Conservation (phyloP, 2,888 invertebrate species). For the Drosophila anceps region DNA sequence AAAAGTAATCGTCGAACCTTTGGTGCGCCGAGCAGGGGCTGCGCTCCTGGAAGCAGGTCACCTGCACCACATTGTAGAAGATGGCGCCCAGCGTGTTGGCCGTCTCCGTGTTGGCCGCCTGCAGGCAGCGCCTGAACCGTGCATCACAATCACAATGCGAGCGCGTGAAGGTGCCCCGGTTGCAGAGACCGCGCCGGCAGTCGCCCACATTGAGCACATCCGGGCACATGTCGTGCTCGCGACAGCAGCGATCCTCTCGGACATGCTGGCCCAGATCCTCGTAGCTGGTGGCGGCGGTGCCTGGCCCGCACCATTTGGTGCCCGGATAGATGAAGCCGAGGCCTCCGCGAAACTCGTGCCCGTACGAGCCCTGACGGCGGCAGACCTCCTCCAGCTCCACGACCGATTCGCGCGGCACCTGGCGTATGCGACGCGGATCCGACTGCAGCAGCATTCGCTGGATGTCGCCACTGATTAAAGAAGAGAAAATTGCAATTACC, state of each 20-base stretch:
- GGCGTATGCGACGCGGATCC: conserved; percentile 87
- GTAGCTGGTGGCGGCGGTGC: conserved; percentile 88
- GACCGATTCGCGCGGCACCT: conserved; percentile 88
- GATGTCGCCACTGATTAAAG: conserved; percentile 86
- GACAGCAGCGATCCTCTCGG: conserved; percentile 90
- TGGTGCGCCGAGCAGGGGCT: conserved; percentile 88
- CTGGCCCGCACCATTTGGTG: conserved; percentile 93
- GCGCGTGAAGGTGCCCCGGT: conserved; percentile 89
- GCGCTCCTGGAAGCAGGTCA: conserved; percentile 90
- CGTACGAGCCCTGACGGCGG: conserved; percentile 83
- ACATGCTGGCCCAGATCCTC: conserved; percentile 88
- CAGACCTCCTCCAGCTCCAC: conserved; percentile 87
- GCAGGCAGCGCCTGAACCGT: conserved; percentile 89
- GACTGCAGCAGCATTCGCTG: conserved; percentile 87
- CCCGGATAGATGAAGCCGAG: conserved; percentile 88
- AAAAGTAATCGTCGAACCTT: conserved; percentile 86
- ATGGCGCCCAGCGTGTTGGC: conserved; percentile 90
- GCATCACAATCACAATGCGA: conserved; percentile 92
- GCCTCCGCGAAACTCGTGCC: conserved; percentile 84
- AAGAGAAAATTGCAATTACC: neutral
- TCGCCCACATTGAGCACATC: conserved; percentile 87
- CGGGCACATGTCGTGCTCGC: conserved; percentile 91
- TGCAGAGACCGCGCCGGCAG: conserved; percentile 89
- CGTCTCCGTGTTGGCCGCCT: conserved; percentile 89
- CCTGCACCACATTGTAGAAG: conserved; percentile 91